These are phyloP conservation scores for Scaptodrosophila latifasciaeformis DNA, from an alignment of 2,888 invertebrate genomes.

Conservation along the genomic window DNA sequence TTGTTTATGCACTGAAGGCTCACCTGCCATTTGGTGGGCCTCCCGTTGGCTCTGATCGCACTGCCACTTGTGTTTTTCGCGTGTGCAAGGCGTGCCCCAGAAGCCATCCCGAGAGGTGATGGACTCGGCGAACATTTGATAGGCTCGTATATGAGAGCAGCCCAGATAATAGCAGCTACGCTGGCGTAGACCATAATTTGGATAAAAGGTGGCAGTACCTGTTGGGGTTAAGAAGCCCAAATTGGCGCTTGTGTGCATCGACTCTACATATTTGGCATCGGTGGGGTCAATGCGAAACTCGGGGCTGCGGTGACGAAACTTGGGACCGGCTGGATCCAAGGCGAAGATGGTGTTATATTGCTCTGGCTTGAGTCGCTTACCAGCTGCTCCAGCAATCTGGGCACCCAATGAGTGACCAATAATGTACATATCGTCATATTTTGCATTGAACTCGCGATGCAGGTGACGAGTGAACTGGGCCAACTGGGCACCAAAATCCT, in stretches of 20 bases:
- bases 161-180: constrained; percentile 62
- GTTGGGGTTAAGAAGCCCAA: constrained; percentile 68
- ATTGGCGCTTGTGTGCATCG: constrained; percentile 73
- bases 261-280: constrained; percentile 72
- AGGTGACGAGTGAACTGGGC: constrained; percentile 63
- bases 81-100: constrained; percentile 64
- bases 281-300: constrained; percentile 68
- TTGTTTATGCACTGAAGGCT: constrained; percentile 56
- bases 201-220: constrained; percentile 74
- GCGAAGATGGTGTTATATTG: constrained; percentile 71
- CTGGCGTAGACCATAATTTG: constrained; percentile 72
- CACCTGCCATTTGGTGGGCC: constrained; percentile 64
- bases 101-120: constrained; percentile 62
- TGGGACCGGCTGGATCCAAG: constrained; percentile 73
- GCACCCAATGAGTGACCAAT: constrained; percentile 75
- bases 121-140: constrained; percentile 71
- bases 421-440: constrained; percentile 58
- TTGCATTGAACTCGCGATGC: constrained; percentile 32
- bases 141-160: constrained; percentile 70
- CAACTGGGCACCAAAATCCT: constrained; percentile 59
- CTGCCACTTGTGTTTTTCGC: constrained; percentile 48
- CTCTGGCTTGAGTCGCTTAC: constrained; percentile 55
- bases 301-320: constrained; percentile 54
- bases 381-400: constrained; percentile 71
- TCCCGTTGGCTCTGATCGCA: constrained; percentile 52